Conservation (phyloP, 2,888 invertebrate genomes). For the Cataglyphis albicans region DNA sequence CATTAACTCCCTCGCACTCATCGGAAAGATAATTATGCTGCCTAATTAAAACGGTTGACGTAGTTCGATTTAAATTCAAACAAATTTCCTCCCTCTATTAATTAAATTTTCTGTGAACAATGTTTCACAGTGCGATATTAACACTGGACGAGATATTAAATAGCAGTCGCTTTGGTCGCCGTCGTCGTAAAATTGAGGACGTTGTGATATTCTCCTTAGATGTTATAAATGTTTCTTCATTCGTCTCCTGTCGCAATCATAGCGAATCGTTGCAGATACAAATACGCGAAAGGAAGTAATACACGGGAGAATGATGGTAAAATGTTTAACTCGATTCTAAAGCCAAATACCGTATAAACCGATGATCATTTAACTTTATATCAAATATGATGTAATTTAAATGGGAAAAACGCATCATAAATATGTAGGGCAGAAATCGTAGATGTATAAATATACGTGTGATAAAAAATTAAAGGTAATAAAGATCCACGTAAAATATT, state of each 20-base stretch:
- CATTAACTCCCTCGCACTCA: slow-evolving; percentile 51
- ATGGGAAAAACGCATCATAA: not conserved
- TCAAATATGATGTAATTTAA: not conserved
- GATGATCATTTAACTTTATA: slow-evolving; percentile 1
- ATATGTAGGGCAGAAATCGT: not conserved
- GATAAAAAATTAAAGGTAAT: not conserved
- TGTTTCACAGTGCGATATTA: slow-evolving; percentile 20
- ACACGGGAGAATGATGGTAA: not conserved
- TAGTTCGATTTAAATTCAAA: slow-evolving; percentile 54
- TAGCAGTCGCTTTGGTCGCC: slow-evolving; percentile 21
- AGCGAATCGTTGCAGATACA: slow-evolving; percentile 6
- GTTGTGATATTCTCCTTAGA: slow-evolving; percentile 34
- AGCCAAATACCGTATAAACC: not conserved
- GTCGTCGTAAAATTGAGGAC: slow-evolving; percentile 30
- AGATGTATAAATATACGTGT: not conserved
- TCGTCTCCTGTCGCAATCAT: slow-evolving; percentile 32
- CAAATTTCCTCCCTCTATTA: slow-evolving; percentile 42
- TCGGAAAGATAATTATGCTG: slow-evolving; percentile 50
- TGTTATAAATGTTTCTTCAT: slow-evolving; percentile 25
- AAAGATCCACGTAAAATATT: not conserved
- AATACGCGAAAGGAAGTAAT: slow-evolving; percentile 3
- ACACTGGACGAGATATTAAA: slow-evolving; percentile 41
- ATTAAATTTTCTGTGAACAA: slow-evolving; percentile 46
- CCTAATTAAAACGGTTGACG: slow-evolving; percentile 54
- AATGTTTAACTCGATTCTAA: slow-evolving; percentile 13